Base-by-base conservation (phyloP, 2,797 vertebrate species). In the Scarus forsteni region DNA sequence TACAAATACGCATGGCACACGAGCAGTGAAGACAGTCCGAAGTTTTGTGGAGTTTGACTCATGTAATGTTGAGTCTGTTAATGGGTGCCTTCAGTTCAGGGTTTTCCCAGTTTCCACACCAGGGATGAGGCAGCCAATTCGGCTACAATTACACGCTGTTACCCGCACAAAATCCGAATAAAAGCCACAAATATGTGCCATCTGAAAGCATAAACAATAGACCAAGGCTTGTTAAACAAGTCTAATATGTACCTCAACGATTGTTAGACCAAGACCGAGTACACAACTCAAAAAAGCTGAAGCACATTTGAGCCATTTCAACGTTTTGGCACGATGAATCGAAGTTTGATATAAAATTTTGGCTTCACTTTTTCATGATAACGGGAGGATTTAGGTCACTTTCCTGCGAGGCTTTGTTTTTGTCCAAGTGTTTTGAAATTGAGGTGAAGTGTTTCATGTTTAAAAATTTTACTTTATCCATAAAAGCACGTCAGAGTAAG, bases 21-120 rank as follows among this genome's bases (percentile, higher is more conserved):
- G 13, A 70, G 42, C 42, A 42, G 5, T 15, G 0, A 3, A 11
- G 51, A 27, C 10, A 70, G 79, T 50, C 48, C 50, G 56, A 87
- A 86, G 85, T 89, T 88, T 78, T 52, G 46, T 51, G 8, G 60
- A 85, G 83, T 82, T 81, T 59, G 12, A 57, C 65, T 78, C 42
- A 51, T 70, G 36, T 49, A 69, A 48, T 40, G 15, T 74, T 55
- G 53, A 60, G 50, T 42, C 49, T 42, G 15, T 40, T n/a, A 45
- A 18, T 36, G 19, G 40, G 13, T 63, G 44, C 39, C 15, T 36
- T 42, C 15, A 54, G 40, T 61, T 65, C 16, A 46, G 43, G 44
- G 39, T 55, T 50, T 39, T 34, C 45, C 55, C 48, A 43, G 19
- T 58, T 65, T 69, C 40, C 35, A 49, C 55, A 42, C 9, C 15